Percentiles rank a stretch among this genome's conserved stretches.
phyloP scores from a whole-genome alignment of 1,140 invertebrate species.

The Pogonomyrmex californicus region DNA sequence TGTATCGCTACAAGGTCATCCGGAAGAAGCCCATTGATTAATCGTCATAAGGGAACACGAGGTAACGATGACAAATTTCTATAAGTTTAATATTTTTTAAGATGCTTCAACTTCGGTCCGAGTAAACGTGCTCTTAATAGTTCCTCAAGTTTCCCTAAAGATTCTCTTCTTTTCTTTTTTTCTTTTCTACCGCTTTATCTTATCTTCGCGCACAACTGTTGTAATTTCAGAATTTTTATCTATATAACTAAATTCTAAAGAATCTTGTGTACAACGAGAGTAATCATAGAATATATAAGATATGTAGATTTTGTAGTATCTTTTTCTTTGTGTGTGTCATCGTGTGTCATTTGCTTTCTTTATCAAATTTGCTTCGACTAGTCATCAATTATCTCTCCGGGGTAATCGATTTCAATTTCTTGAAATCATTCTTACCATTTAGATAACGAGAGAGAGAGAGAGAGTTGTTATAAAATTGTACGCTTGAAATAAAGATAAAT shows the following conservation, averaged over 20 bases:
- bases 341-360: too few relatives aligned
- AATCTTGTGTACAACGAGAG: background rate
- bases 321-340: background rate
- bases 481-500: constrained; percentile 1
- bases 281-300: background rate
- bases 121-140: background rate
- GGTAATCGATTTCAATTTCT: background rate
- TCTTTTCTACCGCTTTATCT: background rate
- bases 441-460: too few relatives aligned
- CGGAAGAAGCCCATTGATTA: background rate
- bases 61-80: background rate
- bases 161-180: background rate
- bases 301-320: background rate
- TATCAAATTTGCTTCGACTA: background rate
- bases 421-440: background rate
- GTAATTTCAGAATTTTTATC: constrained; percentile 12
- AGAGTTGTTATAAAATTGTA: background rate
- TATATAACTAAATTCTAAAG: background rate
- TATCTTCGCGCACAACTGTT: constrained; percentile 1
- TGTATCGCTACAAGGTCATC: constrained; percentile 78
- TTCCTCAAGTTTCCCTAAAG: background rate
- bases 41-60: background rate
- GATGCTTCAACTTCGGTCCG: background rate
- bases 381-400: background rate
- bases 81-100: background rate